These are phyloP conservation scores for Dasysyrphus tricinctus DNA, from an alignment of 2,888 invertebrate genomes.

Conservation along the genomic window DNA sequence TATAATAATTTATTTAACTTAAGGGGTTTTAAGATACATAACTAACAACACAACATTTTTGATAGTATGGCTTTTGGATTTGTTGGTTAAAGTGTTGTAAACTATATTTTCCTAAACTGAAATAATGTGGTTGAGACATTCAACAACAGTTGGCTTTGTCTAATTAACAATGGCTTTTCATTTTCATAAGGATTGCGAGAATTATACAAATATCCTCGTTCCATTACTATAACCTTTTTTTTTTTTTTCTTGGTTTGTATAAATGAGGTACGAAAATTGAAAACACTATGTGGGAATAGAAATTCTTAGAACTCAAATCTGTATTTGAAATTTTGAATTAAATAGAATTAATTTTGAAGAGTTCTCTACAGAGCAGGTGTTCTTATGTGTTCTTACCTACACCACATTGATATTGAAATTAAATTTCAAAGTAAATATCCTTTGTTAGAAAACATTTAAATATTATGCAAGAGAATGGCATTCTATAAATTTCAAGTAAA, in stretches of 20 bases:
- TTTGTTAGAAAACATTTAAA: neutral
- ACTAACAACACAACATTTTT: neutral
- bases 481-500: neutral
- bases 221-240: neutral
- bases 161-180: neutral
- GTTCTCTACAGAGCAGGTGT: neutral
- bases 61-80: neutral
- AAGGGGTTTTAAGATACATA: neutral
- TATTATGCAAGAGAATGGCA: neutral
- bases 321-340: neutral
- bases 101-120: neutral
- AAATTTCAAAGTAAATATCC: neutral
- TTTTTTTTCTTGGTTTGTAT: neutral
- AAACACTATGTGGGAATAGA: neutral
- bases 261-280: neutral
- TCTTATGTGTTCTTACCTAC: neutral
- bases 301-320: neutral
- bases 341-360: neutral
- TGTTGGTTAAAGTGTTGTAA: neutral
- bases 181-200: neutral
- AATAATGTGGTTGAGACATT: neutral
- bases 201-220: no score
- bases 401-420: slow-evolving; percentile 4
- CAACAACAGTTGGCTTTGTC: neutral
- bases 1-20: no score